Percentiles rank a stretch among this genome's conserved stretches.
phyloP scores from a whole-genome alignment of 1,140 invertebrate genomes.

The Anoplophora glabripennis region DNA sequence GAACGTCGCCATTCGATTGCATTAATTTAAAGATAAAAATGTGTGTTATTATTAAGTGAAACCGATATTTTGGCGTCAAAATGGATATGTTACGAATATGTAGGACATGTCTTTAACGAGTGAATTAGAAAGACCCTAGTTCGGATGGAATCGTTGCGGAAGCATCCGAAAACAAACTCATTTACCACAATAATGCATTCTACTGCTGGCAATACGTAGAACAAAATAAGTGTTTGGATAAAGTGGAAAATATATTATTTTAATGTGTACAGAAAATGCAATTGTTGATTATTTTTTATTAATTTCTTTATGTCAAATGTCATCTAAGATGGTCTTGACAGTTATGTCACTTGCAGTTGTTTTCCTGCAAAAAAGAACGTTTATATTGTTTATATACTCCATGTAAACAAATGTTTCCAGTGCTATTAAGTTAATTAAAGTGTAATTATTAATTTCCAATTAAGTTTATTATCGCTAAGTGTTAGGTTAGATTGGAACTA shows the following conservation, averaged over 20 bases:
- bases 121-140: conserved; percentile 17
- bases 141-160: conserved; percentile 37
- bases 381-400: conserved; percentile 32
- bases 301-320: conserved; percentile 41
- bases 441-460: conserved; percentile 5
- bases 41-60: conserved; percentile 30
- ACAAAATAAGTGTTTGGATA: conserved; percentile 9
- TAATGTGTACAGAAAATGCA: conserved; percentile 20
- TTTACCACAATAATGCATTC: conserved; percentile 38
- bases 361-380: conserved; percentile 39
- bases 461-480: conserved; percentile 12
- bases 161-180: conserved; percentile 40
- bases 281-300: conserved; percentile 28
- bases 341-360: conserved; percentile 44
- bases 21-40: conserved; percentile 41
- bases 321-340: conserved; percentile 46
- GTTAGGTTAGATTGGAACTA: conserved; percentile 30
- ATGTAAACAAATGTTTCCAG: conserved; percentile 24
- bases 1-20: conserved; percentile 47
- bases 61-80: conserved; percentile 1
- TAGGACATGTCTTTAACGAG: conserved; percentile 10
- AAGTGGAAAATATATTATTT: conserved; percentile 18
- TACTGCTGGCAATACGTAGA: conserved; percentile 31
- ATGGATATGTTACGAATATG: conserved; percentile 1
- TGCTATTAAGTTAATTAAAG: conserved; percentile 6